Evolutionary conservation across 2,113 vertebrate species (phyloP), one percentile per base, ranked within the genome.

Genomic region (Poecile atricapillus): DNA sequence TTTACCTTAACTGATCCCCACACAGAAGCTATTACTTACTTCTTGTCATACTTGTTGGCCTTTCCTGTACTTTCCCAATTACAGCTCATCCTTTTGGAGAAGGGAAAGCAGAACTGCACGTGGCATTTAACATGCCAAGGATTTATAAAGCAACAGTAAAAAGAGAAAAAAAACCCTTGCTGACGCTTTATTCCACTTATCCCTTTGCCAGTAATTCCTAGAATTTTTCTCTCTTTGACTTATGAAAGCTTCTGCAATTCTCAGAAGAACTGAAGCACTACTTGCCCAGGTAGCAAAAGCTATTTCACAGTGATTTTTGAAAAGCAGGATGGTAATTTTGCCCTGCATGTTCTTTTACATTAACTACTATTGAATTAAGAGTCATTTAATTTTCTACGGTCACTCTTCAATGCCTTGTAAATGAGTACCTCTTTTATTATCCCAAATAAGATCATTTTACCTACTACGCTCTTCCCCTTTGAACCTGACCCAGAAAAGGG

Each of bases 1-100:
- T 90, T 69, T 70, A 92, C 79, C 90, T 88, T 59, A 88, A 50
- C 18, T 76, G 71, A 83, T 55, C 55, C 71, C 82, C 2, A 4
- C 18, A 47, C 8, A 93, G 73, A 78, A 90, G 35, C 19, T 74
- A 58, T 60, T 76, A 47, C 43, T 82, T 87, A 60, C n/a, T 88
- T 69, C 44, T 79, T 60, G n/a, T 18, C 2, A 0, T 33, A 62
- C 41, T 70, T 1, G 0, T 4, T 62, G 82, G 68, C 60, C 71
- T 89, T 74, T 65, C 59, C 90, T 55, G 73, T 77, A 47, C 75
- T 73, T 90, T 79, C 90, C 87, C 85, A 69, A 41, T 64, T 68
- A 47, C 70, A n/a, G 56, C 21, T 78, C 13, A 3, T 52, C 30
- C 69, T 87, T 79, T 46, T 62, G 78, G 75, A 91, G 77, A 87